Evolutionary conservation across 1,140 invertebrate species (phyloP), one percentile per base, ranked within the genome.

Genomic region (Eueides isabella): DNA sequence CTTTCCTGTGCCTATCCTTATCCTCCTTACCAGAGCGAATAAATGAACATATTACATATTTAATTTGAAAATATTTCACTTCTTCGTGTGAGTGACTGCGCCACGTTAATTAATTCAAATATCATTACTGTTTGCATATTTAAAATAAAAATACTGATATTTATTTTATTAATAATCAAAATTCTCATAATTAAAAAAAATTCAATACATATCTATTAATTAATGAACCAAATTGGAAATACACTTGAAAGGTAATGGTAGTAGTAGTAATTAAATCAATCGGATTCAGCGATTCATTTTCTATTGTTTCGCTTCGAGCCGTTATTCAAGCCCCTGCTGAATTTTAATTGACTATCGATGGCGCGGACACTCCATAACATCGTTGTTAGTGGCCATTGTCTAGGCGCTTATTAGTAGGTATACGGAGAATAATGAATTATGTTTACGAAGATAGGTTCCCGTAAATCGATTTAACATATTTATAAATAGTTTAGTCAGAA

Each of bases 261-360:
- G n/a, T n/a, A n/a, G n/a, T n/a, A 38, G 12, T 38, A 11, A 38
- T 9, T 38, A 11, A 55, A 55, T 55, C 19, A 26, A 55, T 26
- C 19, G 9, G 48, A 55, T 55, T 55, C 48, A 55, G 9, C 44
- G 44, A 26, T 19, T 55, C 44, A 44, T 9, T 55, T 2, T 26
- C 48, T 23, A 55, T 55, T 55, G 48, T 55, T 23, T 26, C 23
- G 23, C 7, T 23, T 23, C 48, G 48, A 26, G 48, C 23, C 2
- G 19, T 38, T 38, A 55, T 55, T 26, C 19, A 55, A 55, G 23
- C 19, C 48, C 48, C 48, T 55, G 9, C 9, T 55, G 48, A 55
- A 55, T 55, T 55, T 55, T 55, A 55, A 55, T 55, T 55, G 48
- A 55, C 19, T 55, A 55, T 55, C 48, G 48, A 14, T 23, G 9